Base-by-base conservation (phyloP, 1,140 invertebrate genomes). In the Zaprionus davidi region DNA sequence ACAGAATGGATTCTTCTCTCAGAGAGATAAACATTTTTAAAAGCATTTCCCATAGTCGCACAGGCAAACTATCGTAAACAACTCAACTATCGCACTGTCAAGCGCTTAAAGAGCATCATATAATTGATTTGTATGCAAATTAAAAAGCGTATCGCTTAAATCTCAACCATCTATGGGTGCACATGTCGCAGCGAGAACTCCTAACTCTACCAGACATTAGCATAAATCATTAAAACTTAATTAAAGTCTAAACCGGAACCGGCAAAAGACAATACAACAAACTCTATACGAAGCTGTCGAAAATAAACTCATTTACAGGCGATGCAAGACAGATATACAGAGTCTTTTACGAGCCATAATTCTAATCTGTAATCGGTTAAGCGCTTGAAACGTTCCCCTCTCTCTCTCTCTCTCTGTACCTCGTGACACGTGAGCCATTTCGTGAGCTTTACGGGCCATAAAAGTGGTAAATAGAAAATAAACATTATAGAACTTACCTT, bases 291-390 rank as follows among this genome's bases (percentile, higher is more conserved):
- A 60, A 38, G 51, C n/a, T 59, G 41, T 67, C 41, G 17, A 65
- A 71, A 90, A 81, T 71, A 55, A 87, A 78, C 71, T 76, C 84
- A 87, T 87, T 81, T 76, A 59, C 63, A 71, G 58, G 58, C 36
- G 36, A 31, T 51, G 46, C 46, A n/a, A 46, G 46, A 51, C 20
- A 51, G 46, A 51, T 51, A 51, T 51, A 51, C 20, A 4, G 20
- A 51, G 59, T 71, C 46, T 46, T 88, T 88, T 71, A 85, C 66
- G 76, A 78, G 69, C 81, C 62, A 81, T 90, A 90, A 84, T 88
- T 90, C 85, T 88, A 84, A 88, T 88, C 84, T 78, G 46, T 79
- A 74, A 84, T 88, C 85, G 74, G 75, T 46, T 63, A 53, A 74
- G 62, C 84, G 78, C 73, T 82, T 64, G 68, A 79, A 69, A 73